These are phyloP conservation scores for Neoaliturus tenellus DNA, from an alignment of 2,888 invertebrate genomes.

Conservation along the genomic window DNA sequence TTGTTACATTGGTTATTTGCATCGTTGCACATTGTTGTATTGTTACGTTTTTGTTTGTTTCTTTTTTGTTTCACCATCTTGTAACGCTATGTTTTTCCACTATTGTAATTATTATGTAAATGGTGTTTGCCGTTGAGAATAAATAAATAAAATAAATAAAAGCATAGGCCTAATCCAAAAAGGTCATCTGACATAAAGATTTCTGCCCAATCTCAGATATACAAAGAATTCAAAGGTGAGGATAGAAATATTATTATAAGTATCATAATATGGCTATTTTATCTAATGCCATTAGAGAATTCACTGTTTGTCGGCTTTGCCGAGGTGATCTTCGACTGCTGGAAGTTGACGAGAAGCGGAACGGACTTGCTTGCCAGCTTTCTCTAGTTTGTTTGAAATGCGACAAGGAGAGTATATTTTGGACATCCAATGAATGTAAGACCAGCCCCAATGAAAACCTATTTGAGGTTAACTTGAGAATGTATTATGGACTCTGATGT, in stretches of 20 bases:
- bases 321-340: neutral
- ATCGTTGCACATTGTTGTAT: no score
- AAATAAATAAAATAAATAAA: no score
- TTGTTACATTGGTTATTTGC: no score
- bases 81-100: no score
- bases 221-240: neutral
- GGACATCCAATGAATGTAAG: slow-evolving; percentile 27
- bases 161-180: neutral
- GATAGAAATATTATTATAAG: slow-evolving; percentile 1
- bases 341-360: neutral
- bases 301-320: neutral
- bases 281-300: neutral
- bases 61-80: no score
- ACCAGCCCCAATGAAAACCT: neutral
- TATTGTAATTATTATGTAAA: no score
- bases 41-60: no score
- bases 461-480: slow-evolving; percentile 12
- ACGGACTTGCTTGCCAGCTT: slow-evolving; percentile 31
- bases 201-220: neutral
- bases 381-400: slow-evolving; percentile 11
- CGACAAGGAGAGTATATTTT: neutral
- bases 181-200: neutral
- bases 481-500: slow-evolving; percentile 20
- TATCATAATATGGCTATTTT: slow-evolving; percentile 10
- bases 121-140: no score